Percentiles rank a stretch among this genome's conserved stretches.
phyloP scores from a whole-genome alignment of 2,797 vertebrate genomes.

The Lepus townsendii region DNA sequence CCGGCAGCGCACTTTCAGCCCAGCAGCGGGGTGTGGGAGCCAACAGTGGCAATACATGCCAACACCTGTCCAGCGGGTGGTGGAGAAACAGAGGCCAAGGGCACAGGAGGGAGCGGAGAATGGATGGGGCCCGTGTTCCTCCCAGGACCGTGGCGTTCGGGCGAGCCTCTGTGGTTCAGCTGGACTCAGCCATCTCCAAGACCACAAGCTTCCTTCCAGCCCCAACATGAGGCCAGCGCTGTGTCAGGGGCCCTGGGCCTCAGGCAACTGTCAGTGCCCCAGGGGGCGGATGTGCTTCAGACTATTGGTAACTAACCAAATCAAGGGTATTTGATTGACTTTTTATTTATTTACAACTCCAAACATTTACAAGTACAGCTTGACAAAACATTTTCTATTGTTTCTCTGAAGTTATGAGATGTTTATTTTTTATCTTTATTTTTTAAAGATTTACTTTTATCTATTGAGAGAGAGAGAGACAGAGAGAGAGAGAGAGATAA shows the following conservation, averaged over 20 bases:
- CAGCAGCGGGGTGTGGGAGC: not conserved
- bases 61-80: too few species aligned
- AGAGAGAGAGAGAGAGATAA: too few species aligned
- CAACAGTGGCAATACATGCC: not conserved
- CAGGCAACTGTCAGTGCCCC: too few species aligned
- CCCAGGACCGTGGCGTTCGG: fast-evolving
- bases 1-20: too few species aligned
- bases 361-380: not conserved
- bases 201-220: too few species aligned
- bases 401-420: not conserved
- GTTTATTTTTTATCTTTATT: not conserved
- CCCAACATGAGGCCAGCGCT: too few species aligned
- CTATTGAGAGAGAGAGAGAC: too few species aligned
- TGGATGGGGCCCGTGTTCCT: fast-evolving
- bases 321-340: too few species aligned
- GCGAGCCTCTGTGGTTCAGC: fast-evolving
- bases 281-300: fast-evolving
- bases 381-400: not conserved
- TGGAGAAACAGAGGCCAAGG: too few species aligned
- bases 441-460: too few species aligned
- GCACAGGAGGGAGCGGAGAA: fast-evolving
- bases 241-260: fast-evolving
- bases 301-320: not conserved
- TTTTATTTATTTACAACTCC: not conserved
- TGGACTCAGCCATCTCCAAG: fast-evolving